Base-by-base conservation (phyloP, 1,140 invertebrate genomes). In the Drosophila kepulauana region DNA sequence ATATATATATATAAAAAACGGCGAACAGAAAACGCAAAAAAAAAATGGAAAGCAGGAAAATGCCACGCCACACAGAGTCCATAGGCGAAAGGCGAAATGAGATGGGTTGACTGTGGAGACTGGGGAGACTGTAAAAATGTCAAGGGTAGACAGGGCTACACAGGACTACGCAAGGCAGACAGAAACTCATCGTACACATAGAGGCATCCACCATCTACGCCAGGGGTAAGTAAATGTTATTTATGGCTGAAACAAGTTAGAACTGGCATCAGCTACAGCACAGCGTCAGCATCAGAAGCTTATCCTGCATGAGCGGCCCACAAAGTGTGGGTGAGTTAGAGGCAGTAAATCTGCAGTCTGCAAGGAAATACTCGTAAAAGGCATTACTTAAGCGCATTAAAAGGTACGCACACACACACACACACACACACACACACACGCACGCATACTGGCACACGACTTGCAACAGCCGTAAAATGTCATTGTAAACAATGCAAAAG, bases 201-300 rank as follows among this genome's bases (percentile, higher is more conserved):
- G 48, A 62, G 41, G 11, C 49, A 72, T 45, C 45, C 65, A 33
- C 30, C 30, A 33, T 33, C 16, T 28, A 58, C 41, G 58, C 48
- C 46, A 59, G 51, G 63, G 62, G 54, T 63, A 71, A 75, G 87
- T 84, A 84, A 89, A 89, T 84, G 74, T 89, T 89, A 88, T 88
- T 88, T 88, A 88, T 88, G 82, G 75, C 82, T 87, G 79, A 82
- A 87, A 54, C 59, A 65, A 66, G 62, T 49, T 70, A 59, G 49
- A 49, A 35, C 25, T 63, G 59, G 35, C 48, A 70, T 41, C 52
- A 30, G 33, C 43, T 38, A 13, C 41, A 43, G 41, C 41, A 30
- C 43, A 16, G 45, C 43, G 28, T 48, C 35, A 54, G 58, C 25
- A 51, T 59, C 49, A 68, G 65, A 30, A 54, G 65, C 65, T 74